phyloP scores from a whole-genome alignment of 2,888 invertebrate genomes.

The Dryadula phaetusa region DNA sequence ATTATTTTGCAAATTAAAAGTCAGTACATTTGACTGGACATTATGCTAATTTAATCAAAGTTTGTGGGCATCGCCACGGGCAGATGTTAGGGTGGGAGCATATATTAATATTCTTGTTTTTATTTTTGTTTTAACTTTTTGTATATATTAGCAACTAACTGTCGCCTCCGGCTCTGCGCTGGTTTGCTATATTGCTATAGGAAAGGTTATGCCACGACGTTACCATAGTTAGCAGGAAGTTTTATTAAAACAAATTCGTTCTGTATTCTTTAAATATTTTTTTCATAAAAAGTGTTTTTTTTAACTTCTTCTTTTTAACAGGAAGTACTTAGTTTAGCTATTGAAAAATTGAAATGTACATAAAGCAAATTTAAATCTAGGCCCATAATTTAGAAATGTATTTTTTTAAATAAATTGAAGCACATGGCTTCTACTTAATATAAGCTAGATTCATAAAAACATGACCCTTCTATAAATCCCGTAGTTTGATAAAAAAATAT shows the following conservation, averaged over 20 bases:
- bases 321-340: too few species aligned
- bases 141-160: conserved; percentile 8
- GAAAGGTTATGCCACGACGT: too few species aligned
- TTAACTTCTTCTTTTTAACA: too few species aligned
- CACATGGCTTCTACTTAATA: too few species aligned
- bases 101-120: conserved; percentile 28
- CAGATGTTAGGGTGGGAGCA: conserved; percentile 18
- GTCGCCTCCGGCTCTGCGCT: neutral
- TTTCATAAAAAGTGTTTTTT: too few species aligned
- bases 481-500: too few species aligned
- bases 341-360: too few species aligned
- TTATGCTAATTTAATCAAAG: conserved; percentile 34
- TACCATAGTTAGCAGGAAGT: neutral
- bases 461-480: too few species aligned
- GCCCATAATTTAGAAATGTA: too few species aligned
- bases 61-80: conserved; percentile 29
- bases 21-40: conserved; percentile 29
- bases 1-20: conserved; percentile 36
- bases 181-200: neutral
- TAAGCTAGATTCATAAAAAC: too few species aligned
- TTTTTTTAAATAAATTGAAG: too few species aligned
- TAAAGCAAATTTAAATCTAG: too few species aligned
- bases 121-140: conserved; percentile 17
- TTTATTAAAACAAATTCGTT: neutral
- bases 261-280: neutral